Evolutionary conservation across 1,140 invertebrate species (phyloP).

Genomic region (Saccostrea echinata): DNA sequence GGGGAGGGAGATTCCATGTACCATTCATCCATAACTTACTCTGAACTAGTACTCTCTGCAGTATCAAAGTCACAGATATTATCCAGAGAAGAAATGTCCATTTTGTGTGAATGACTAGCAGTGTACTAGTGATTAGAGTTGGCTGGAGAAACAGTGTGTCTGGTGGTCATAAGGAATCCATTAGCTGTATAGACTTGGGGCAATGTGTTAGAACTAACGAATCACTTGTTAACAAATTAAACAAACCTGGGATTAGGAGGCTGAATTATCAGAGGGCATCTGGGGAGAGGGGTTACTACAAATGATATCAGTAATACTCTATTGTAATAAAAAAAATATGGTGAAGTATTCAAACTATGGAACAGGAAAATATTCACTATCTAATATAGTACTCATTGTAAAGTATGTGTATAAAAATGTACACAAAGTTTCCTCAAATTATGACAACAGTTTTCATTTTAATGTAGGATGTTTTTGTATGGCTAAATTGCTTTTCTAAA

Average conservation of each 20-base stretch:
- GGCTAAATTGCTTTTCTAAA: no score
- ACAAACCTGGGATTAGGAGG: neutral
- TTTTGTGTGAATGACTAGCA: neutral
- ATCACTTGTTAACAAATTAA: conserved; percentile 28
- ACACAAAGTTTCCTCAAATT: no score
- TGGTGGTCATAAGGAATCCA: conserved; percentile 19
- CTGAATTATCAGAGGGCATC: neutral
- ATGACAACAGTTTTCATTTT: no score
- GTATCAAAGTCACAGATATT: neutral
- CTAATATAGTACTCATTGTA: neutral
- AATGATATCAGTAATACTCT: no score
- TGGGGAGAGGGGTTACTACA: neutral
- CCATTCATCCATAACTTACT: neutral
- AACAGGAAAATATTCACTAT: neutral
- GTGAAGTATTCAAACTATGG: neutral
- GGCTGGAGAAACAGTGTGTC: neutral
- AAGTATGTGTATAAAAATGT: neutral
- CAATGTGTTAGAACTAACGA: neutral
- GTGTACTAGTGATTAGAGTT: neutral
- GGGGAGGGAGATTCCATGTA: neutral
- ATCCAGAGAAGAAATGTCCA: conserved; percentile 4
- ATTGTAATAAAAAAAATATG: neutral
- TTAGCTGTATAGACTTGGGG: neutral
- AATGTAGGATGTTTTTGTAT: no score
- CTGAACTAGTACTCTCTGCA: neutral